Evolutionary conservation across 64 coral and sea anemone genomes (phyloP).

Genomic region (Anthopleura sola): DNA sequence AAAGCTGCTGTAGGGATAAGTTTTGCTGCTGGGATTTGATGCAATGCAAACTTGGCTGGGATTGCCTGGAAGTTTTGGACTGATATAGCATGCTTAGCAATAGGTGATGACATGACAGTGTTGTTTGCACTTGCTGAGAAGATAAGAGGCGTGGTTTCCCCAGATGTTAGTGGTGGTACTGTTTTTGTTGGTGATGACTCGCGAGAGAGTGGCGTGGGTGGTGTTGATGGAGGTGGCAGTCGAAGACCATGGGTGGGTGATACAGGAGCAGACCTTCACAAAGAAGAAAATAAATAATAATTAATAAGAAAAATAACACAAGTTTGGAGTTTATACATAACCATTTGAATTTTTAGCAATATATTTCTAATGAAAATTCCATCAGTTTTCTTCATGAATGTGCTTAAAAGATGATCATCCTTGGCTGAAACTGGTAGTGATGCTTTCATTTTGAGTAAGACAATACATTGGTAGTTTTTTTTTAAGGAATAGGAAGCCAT

Average conservation of each 20-base stretch:
- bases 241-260: conserved; percentile 98
- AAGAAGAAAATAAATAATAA: neutral
- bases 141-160: neutral
- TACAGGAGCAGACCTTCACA: conserved; percentile 75
- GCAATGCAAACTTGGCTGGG: conserved; percentile 39
- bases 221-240: conserved; percentile 64
- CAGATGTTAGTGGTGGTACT: conserved; percentile 28
- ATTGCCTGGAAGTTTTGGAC: conserved; percentile 26
- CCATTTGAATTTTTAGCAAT: too few species aligned
- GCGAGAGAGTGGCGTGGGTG: conserved; percentile 38
- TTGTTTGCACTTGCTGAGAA: neutral
- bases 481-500: too few species aligned
- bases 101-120: neutral
- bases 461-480: too few species aligned
- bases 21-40: conserved; percentile 6
- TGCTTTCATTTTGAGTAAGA: too few species aligned
- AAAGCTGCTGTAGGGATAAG: conserved; percentile 38
- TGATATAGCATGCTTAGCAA: neutral
- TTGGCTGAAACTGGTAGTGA: too few species aligned
- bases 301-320: neutral
- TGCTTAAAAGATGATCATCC: too few species aligned
- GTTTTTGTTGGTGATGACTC: conserved; percentile 80
- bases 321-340: too few species aligned
- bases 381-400: too few species aligned
- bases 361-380: too few species aligned